These are phyloP conservation scores for Mythimna ferrago DNA, from an alignment of 2,888 invertebrate genomes.

Conservation along the genomic window DNA sequence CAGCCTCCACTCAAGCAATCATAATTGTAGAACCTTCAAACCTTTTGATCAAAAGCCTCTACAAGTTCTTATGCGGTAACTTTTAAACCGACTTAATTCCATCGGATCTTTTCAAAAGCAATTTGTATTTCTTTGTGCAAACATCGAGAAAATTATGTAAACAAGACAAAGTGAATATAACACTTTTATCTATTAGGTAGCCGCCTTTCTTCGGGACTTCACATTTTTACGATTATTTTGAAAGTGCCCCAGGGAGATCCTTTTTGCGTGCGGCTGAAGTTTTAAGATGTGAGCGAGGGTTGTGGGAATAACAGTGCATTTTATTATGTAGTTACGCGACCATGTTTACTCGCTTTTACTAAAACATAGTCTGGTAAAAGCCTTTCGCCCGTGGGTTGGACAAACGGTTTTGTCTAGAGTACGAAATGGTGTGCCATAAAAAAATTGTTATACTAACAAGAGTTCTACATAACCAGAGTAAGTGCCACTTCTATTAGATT, in stretches of 20 bases:
- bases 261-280: constrained; percentile 62
- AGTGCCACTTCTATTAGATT: neutral
- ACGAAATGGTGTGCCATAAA: constrained; percentile 13
- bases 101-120: constrained; percentile 31
- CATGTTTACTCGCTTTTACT: constrained; percentile 26
- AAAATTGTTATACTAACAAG: constrained; percentile 4
- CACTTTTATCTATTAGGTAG: constrained; percentile 69
- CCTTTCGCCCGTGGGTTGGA: constrained; percentile 3
- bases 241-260: constrained; percentile 71
- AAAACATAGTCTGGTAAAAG: constrained; percentile 35
- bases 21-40: constrained; percentile 20
- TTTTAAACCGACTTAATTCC: constrained; percentile 42
- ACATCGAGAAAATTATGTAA: constrained; percentile 60
- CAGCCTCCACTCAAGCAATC: constrained; percentile 23
- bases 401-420: constrained; percentile 32
- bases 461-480: neutral
- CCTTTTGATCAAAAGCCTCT: constrained; percentile 42
- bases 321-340: constrained; percentile 26
- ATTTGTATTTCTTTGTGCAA: constrained; percentile 47
- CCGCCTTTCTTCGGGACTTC: constrained; percentile 69
- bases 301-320: constrained; percentile 32
- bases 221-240: constrained; percentile 81
- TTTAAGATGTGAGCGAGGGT: constrained; percentile 51
- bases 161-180: constrained; percentile 69
- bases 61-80: constrained; percentile 32